Conservation (phyloP, 2,113 vertebrate genomes). For the Cavia aperea region DNA sequence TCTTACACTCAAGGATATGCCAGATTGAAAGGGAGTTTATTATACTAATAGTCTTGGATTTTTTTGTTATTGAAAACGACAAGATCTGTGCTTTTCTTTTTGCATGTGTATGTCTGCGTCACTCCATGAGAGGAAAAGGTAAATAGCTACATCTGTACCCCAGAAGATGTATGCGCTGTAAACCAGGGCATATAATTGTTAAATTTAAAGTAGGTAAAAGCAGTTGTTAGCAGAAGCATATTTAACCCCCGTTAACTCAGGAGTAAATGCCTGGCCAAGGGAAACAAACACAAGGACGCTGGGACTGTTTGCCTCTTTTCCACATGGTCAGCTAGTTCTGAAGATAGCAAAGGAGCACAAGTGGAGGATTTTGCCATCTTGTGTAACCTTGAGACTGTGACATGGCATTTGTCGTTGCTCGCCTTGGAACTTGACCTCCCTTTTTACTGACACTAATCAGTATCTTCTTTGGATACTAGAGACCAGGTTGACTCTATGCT, state of each 20-base stretch:
- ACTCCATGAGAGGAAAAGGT: neutral
- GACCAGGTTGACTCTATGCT: neutral
- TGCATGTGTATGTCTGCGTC: neutral
- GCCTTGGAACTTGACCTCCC: neutral
- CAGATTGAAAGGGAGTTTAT: neutral
- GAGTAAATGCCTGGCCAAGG: neutral
- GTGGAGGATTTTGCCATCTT: neutral
- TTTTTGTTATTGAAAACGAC: neutral
- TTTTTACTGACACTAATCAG: neutral
- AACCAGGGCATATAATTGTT: slow-evolving; percentile 1
- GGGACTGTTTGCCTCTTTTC: neutral
- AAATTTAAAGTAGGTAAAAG: neutral
- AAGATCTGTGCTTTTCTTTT: neutral
- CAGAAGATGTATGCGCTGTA: neutral
- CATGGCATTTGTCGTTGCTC: neutral
- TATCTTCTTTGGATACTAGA: neutral
- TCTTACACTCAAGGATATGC: neutral
- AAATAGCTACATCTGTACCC: neutral
- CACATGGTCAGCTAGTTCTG: neutral
- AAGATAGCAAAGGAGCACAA: neutral
- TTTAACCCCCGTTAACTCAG: neutral
- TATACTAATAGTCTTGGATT: neutral
- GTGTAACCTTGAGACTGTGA: neutral
- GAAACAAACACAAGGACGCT: neutral
- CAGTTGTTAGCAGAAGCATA: neutral